Percentiles rank a stretch among this genome's conserved stretches.
phyloP scores from a whole-genome alignment of 2,113 vertebrate genomes.

The Recurvirostra avosetta region DNA sequence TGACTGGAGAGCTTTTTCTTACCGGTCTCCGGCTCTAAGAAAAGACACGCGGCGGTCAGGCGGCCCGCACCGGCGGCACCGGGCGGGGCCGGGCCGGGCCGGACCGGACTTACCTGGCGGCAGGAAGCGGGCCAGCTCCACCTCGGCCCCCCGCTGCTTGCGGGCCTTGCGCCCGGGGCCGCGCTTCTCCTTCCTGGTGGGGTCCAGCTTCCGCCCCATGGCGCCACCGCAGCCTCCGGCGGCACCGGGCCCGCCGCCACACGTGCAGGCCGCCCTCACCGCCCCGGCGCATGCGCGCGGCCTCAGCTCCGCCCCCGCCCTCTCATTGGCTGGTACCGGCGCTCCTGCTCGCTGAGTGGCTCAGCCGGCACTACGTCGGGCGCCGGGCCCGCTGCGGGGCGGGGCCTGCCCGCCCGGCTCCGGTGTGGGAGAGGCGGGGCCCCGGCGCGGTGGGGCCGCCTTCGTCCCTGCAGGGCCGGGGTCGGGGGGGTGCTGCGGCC shows the following conservation, averaged over 20 bases:
- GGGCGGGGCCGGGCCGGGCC: no score
- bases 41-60: not conserved
- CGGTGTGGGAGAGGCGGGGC: not conserved
- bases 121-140: slow-evolving; percentile 84
- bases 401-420: no score
- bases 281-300: not conserved
- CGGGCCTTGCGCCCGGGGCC: slow-evolving; percentile 89
- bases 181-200: slow-evolving; percentile 81
- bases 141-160: slow-evolving; percentile 91
- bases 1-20: slow-evolving; percentile 85
- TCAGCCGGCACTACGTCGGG: not conserved
- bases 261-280: not conserved
- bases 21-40: slow-evolving; percentile 6
- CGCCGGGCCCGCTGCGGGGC: not conserved
- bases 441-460: not conserved
- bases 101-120: slow-evolving; percentile 66
- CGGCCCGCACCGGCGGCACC: not conserved
- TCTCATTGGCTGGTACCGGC: not conserved
- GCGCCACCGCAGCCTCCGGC: not conserved
- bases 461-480: not conserved
- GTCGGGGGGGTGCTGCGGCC: not conserved
- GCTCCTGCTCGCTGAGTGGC: not conserved
- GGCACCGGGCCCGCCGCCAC: not conserved
- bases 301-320: accelerated
- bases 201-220: slow-evolving; percentile 93